Base-by-base conservation (phyloP, 2,113 vertebrate genomes). In the Hassar affinis region DNA sequence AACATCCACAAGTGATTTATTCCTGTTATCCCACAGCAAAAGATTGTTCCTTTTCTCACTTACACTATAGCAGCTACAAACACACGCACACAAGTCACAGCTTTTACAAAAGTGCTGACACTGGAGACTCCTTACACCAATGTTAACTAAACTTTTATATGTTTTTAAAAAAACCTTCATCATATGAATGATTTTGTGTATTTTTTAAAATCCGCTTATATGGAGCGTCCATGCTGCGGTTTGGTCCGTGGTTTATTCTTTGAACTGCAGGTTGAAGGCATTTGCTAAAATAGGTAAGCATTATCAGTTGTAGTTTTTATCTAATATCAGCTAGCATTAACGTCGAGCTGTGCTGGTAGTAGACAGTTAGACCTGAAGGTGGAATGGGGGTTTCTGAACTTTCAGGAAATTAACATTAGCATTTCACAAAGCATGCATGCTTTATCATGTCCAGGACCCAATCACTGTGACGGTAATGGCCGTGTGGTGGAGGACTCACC, bases 401-500 rank as follows among this genome's bases (percentile, higher is more conserved):
- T 42, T 71, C 25, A 18, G 25, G 42, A 27, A 74, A 27, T 51
- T 18, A 49, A 14, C 22, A 8, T 27, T 27, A 74, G n/a, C 45
- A 10, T 51, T 15, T 27, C n/a, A 51, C 6, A 51, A 17, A 51
- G 4, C 4, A 4, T 9, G 18, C 47, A 42, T 25, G 52, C 33
- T 42, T 57, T 27, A 38, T 57, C 30, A 78, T 25, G 57, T 61
- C 54, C 22, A 47, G n/a, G 33, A 20, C 6, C 15, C 22, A 47
- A 66, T 47, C 52, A 17, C 22, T 86, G 45, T 33, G 33, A 35
- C 30, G 54, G 2, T 78, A 61, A 62, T 68, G 51, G 10, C 51
- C 35, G 14, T 51, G 76, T 66, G 83, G 10, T 59, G 25, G 25
- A 71, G n/a, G 30, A 83, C 95, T 95, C 86, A 99, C 98, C 95